Evolutionary conservation across 2,797 vertebrate genomes (phyloP).

Genomic region (Catharus ustulatus): DNA sequence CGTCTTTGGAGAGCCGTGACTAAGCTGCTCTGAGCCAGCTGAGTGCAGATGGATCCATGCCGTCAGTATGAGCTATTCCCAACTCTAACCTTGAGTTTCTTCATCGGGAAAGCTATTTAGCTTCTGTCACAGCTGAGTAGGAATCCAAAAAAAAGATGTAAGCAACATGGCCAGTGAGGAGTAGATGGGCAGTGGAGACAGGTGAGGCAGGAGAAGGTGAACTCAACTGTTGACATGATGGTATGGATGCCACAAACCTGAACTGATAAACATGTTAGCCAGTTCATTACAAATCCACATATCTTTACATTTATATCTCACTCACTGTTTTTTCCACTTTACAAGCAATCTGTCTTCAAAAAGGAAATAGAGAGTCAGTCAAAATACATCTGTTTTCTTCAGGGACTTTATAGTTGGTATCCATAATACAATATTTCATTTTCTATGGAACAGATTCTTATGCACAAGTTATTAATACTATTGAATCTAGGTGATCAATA

Average conservation of each 20-base stretch:
- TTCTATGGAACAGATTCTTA: neutral
- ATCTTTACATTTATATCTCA: neutral
- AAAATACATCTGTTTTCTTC: neutral
- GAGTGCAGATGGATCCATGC: neutral
- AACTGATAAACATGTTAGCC: neutral
- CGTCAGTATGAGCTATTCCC: neutral
- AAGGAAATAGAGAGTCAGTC: neutral
- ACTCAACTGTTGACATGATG: neutral
- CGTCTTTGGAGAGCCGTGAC: neutral
- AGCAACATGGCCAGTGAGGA: neutral
- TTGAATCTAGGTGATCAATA: neutral
- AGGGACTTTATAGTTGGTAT: neutral
- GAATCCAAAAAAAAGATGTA: neutral
- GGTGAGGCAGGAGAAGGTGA: neutral
- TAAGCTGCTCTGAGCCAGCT: neutral
- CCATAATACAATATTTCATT: neutral
- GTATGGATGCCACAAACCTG: neutral
- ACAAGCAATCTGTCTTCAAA: neutral
- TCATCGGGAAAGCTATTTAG: neutral
- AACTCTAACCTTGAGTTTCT: neutral
- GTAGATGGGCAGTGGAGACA: neutral
- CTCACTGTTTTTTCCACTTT: neutral
- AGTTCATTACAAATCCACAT: neutral
- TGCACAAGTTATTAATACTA: neutral
- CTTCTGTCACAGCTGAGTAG: neutral